phyloP scores from a whole-genome alignment of 2,113 vertebrate genomes.

The Lanius collurio region DNA sequence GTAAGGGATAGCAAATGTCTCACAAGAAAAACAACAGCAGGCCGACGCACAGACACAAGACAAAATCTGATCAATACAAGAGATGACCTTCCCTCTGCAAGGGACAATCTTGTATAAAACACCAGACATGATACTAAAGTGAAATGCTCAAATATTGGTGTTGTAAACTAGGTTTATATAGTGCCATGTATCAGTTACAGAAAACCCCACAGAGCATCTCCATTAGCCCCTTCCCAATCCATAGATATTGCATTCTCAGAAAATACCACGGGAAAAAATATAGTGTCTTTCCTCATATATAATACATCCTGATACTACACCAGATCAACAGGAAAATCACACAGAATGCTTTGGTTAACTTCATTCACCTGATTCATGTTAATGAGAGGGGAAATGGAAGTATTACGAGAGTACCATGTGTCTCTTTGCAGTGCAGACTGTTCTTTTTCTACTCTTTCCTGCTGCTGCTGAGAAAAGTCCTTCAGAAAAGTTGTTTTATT shows the following conservation, averaged over 20 bases:
- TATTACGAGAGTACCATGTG: fast-evolving
- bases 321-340: neutral
- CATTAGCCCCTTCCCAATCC: neutral
- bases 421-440: neutral
- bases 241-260: neutral
- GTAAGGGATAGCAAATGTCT: neutral
- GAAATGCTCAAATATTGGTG: neutral
- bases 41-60: neutral
- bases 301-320: neutral
- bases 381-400: neutral
- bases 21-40: neutral
- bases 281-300: neutral
- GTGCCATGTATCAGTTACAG: neutral
- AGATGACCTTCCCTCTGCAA: neutral
- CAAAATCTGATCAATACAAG: neutral
- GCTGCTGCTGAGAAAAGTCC: neutral
- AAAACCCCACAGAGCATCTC: neutral
- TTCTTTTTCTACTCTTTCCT: neutral
- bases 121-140: neutral
- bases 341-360: neutral
- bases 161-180: neutral
- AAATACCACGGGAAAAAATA: neutral
- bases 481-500: neutral
- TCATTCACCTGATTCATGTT: neutral
- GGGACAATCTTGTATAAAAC: neutral